Percentiles rank a stretch among this genome's conserved stretches.
phyloP scores from a whole-genome alignment of 2,797 vertebrate genomes.

The Atherinosoma microstoma region DNA sequence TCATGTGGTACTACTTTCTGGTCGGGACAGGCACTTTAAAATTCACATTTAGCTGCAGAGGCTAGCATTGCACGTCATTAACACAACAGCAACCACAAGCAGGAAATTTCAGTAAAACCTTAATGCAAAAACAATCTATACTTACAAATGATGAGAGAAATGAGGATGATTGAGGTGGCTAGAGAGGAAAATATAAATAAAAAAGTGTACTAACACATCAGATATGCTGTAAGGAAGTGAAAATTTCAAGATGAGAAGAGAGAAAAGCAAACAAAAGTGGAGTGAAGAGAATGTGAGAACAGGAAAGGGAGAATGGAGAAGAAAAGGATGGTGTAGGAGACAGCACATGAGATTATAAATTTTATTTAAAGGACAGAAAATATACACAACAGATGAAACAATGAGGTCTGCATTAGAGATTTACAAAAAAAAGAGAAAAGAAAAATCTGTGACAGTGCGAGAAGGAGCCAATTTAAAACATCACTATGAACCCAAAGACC shows the following conservation, averaged over 20 bases:
- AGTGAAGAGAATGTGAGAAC: neutral
- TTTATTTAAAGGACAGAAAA: neutral
- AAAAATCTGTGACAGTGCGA: neutral
- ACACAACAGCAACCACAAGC: constrained; percentile 25
- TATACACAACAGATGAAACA: neutral
- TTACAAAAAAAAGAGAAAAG: neutral
- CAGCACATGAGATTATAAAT: neutral
- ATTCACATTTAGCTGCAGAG: constrained; percentile 21
- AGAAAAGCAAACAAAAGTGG: neutral
- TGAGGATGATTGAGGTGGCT: neutral
- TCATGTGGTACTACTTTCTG: constrained; percentile 19
- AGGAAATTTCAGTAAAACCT: neutral
- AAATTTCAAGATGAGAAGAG: neutral
- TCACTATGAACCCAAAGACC: constrained; percentile 33
- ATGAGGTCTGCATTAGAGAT: neutral
- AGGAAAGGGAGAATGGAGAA: neutral
- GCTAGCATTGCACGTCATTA: constrained; percentile 31
- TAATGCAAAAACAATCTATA: neutral
- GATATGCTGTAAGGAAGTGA: neutral
- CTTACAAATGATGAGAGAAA: neutral
- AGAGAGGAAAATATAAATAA: neutral
- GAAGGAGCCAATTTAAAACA: constrained; percentile 27
- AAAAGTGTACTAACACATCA: neutral
- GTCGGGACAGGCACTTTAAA: neutral
- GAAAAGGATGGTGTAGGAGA: neutral